Evolutionary conservation across 2,888 invertebrate species (phyloP), one percentile per base, ranked within the genome.

Genomic region (Linnaemya vulpina): DNA sequence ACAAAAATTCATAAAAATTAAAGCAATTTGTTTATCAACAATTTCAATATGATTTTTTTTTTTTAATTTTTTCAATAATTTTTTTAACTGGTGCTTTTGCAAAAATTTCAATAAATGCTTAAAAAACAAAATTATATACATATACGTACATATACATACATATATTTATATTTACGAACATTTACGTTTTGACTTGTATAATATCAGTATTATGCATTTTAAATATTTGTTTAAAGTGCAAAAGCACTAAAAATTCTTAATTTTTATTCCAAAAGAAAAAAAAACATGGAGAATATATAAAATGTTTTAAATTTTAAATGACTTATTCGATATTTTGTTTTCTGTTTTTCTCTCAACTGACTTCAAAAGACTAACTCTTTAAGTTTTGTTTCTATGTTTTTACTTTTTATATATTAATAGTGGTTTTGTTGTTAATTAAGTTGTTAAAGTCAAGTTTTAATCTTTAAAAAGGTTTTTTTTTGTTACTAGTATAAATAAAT

Each of bases 1-100:
- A 70, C 55, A 85, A 78, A 75, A 85, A 58, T 76, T 81, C 40
- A 78, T 62, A 75, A 82, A 82, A 85, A 76, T 83, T 82, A 83
- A 83, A 79, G 83, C 79, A 86, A 70, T 46, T 77, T 68, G 65
- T 65, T 81, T 67, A 65, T 40, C 65, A 67, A 74, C 73, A 74
- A 55, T 80, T 80, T 73, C 60, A 71, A 60, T 65, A 84, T 40
- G 22, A 22, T 46, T 11, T 55, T 53, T 60, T 75, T 35, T 40
- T 11, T 49, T 60, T 60, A 68, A 22, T 55, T 63, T 67, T 53
- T 51, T n/a, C n/a, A n/a, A n/a, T n/a, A n/a, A 30, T 55, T 25
- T 58, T 53, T 55, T 75, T 30, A 76, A 79, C 67, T 71, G 75
- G 78, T 86, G 83, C 75, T 83, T 75, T 82, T 83, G 75, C 71